These are phyloP conservation scores for Drosophila navojoa DNA, from an alignment of 1,140 invertebrate species.

Conservation along the genomic window DNA sequence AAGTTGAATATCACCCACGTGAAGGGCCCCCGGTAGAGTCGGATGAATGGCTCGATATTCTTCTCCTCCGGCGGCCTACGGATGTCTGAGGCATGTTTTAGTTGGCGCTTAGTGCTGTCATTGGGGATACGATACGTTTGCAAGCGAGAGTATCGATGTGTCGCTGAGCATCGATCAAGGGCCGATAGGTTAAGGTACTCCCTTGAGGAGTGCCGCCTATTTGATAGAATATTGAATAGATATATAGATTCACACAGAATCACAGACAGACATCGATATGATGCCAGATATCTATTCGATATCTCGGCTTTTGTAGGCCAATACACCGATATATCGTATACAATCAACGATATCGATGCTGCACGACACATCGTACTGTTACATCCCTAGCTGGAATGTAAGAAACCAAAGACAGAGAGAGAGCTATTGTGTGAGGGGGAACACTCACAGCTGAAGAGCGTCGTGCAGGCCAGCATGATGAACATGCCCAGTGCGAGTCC, in stretches of 20 bases:
- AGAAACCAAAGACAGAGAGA: background rate
- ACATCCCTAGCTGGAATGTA: background rate
- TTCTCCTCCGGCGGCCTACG: conserved; percentile 35
- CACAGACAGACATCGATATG: too few species aligned
- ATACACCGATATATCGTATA: too few species aligned
- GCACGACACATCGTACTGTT: conserved; percentile 1
- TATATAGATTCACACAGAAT: too few species aligned
- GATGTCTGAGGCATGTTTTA: conserved; percentile 66
- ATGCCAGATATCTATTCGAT: too few species aligned
- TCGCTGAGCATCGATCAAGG: too few species aligned
- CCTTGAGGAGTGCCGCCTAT: too few species aligned
- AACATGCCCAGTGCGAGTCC: conserved; percentile 88
- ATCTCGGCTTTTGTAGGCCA: too few species aligned
- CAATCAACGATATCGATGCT: background rate
- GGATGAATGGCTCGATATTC: conserved; percentile 35
- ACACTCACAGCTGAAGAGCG: conserved; percentile 53
- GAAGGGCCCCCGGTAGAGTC: conserved; percentile 89
- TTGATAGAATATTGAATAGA: too few species aligned
- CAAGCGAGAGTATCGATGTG: background rate
- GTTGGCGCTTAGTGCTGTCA: background rate
- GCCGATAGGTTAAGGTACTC: too few species aligned
- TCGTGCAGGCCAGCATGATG: conserved; percentile 85
- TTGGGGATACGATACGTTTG: conserved; percentile 14
- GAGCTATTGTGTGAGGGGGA: too few species aligned
- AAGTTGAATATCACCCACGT: conserved; percentile 89